Evolutionary conservation across 2,113 vertebrate genomes (phyloP).

Genomic region (Neolamprologus tretocephalus): DNA sequence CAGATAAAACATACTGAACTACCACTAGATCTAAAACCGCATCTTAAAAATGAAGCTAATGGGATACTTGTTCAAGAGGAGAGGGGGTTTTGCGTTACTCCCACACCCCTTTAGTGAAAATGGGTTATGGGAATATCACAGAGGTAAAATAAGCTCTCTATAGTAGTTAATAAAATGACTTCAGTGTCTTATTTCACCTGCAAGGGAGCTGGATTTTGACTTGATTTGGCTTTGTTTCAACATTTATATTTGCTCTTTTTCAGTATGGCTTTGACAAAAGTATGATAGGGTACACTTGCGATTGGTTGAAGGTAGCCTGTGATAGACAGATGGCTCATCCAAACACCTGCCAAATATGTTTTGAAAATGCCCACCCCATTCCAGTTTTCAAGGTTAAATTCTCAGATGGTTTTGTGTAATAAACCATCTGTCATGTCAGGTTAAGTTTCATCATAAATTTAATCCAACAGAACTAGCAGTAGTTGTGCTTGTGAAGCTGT

Average conservation of each 20-base stretch:
- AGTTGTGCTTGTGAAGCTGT: background rate
- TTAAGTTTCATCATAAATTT: background rate
- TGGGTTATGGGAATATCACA: background rate
- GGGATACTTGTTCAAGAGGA: background rate
- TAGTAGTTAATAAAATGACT: background rate
- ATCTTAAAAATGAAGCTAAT: background rate
- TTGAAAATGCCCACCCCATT: background rate
- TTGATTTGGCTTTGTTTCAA: background rate
- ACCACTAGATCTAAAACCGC: background rate
- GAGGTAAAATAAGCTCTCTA: background rate
- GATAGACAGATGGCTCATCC: background rate
- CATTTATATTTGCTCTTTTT: background rate
- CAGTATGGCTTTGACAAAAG: background rate
- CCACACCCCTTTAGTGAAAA: background rate
- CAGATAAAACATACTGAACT: background rate
- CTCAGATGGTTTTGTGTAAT: background rate
- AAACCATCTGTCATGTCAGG: background rate
- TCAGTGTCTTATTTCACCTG: background rate
- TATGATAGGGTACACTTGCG: background rate
- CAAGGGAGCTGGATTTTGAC: background rate
- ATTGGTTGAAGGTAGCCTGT: background rate
- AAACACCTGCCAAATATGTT: background rate
- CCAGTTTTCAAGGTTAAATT: background rate
- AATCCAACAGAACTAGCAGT: background rate
- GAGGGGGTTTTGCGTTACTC: background rate